Evolutionary conservation across 2,888 invertebrate species (phyloP), one percentile per base, ranked within the genome.

Genomic region (Lasioglossum vierecki): DNA sequence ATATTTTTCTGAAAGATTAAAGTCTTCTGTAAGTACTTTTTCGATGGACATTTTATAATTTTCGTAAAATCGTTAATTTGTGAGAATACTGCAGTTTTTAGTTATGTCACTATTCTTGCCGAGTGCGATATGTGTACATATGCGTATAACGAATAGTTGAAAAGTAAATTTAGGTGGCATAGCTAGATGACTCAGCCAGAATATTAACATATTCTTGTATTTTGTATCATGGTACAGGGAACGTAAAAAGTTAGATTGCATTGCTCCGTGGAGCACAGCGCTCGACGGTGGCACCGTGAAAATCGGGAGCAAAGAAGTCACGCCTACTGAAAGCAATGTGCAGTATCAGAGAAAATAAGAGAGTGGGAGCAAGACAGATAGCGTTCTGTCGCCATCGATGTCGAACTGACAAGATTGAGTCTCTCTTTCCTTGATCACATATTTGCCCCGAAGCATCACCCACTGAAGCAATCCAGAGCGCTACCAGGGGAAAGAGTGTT

Each of bases 371-470:
- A 13, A 63, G 63, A 63, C 15, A 63, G 60, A 63, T 63, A 63
- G 63, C 63, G 26, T 63, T 30, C 30, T 63, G 63, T 30, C 30
- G 63, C 63, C 63, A 63, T 63, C 63, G 63, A 63, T 63, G 63
- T 30, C 63, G 63, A 63, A 30, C 30, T 63, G 63, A 63, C 63
- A 63, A 63, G 63, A 63, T 63, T 30, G 63, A 63, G 63, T 63
- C 63, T 63, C 63, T 63, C 63, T 63, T 63, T 63, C 15, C 63
- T 63, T 63, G 63, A 63, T 63, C 63, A 63, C 63, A 63, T 63
- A 63, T 63, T 63, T 63, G 63, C 63, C 63, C 63, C 30, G 26
- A 15, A 63, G 63, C 63, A n/a, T 63, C 30, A 63, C 5, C 63
- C 63, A 30, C 63, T 63, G 63, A 26, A 63, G 63, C 15, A 63